Evolutionary conservation across 1,140 invertebrate genomes (phyloP).

Genomic region (Ptiloglossa arizonensis): DNA sequence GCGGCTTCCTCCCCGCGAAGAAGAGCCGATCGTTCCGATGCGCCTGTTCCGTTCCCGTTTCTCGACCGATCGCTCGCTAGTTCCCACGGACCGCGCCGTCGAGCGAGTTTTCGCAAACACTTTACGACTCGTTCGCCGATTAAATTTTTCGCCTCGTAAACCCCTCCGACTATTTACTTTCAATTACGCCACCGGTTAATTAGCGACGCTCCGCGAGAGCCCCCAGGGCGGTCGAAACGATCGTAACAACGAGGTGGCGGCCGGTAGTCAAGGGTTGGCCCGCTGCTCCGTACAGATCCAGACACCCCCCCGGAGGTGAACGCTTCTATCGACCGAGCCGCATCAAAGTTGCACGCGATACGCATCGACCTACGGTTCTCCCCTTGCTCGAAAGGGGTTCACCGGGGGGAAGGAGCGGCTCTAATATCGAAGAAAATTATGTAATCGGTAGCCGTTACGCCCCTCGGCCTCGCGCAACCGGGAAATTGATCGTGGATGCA

Average conservation of each 20-base stretch:
- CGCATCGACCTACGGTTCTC: conserved; percentile 56
- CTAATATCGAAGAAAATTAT: conserved; percentile 78
- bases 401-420: conserved; percentile 61
- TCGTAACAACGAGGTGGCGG: conserved; percentile 70
- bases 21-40: no score
- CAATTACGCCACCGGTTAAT: conserved; percentile 78
- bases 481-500: conserved; percentile 77
- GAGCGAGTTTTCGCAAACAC: no score
- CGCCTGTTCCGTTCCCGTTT: no score
- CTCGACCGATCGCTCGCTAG: no score
- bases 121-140: no score
- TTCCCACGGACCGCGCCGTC: no score
- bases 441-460: conserved; percentile 73
- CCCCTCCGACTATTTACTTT: conserved; percentile 74
- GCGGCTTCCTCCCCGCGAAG: no score
- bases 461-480: conserved; percentile 35
- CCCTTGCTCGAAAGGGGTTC: neutral
- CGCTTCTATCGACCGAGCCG: conserved; percentile 80
- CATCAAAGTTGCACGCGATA: conserved; percentile 79
- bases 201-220: conserved; percentile 72
- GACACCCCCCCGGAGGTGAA: conserved; percentile 59
- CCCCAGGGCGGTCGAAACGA: conserved; percentile 70
- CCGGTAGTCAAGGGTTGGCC: conserved; percentile 56
- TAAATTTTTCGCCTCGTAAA: conserved; percentile 40
- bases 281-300: conserved; percentile 48